Evolutionary conservation across 2,888 invertebrate genomes (phyloP).

Genomic region (Tenthredo notha): DNA sequence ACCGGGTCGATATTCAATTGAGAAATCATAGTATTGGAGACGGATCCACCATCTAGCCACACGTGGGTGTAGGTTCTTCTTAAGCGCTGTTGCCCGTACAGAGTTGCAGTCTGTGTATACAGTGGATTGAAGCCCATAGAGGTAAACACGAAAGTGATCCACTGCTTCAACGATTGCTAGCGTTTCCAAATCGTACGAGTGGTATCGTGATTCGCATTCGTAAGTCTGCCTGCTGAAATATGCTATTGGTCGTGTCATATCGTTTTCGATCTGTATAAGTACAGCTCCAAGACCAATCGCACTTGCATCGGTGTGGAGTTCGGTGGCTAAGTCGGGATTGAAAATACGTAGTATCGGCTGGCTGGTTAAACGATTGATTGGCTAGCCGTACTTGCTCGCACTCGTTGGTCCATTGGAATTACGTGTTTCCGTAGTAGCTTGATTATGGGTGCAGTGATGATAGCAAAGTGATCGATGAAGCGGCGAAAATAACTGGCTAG

Average conservation of each 20-base stretch:
- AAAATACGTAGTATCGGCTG: conserved; percentile 57
- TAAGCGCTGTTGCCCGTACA: conserved; percentile 58
- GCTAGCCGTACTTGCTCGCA: conserved; percentile 55
- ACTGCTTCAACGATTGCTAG: conserved; percentile 61
- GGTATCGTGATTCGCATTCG: conserved; percentile 38
- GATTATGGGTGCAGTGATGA: conserved; percentile 58
- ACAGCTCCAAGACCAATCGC: conserved; percentile 34
- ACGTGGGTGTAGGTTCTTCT: conserved; percentile 59
- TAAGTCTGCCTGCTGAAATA: conserved; percentile 51
- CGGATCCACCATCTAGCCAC: conserved; percentile 64
- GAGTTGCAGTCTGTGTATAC: conserved; percentile 63
- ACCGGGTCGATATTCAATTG: conserved; percentile 62
- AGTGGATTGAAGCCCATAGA: conserved; percentile 59
- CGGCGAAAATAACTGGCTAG: conserved; percentile 35
- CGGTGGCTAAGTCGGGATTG: conserved; percentile 41
- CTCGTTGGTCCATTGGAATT: conserved; percentile 57
- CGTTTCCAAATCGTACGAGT: conserved; percentile 60
- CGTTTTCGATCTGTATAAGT: conserved; percentile 42
- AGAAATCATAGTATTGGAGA: conserved; percentile 63
- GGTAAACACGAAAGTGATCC: conserved; percentile 60
- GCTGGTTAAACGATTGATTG: conserved; percentile 56
- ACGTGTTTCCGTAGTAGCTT: conserved; percentile 58
- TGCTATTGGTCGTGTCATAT: conserved; percentile 26
- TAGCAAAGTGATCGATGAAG: conserved; percentile 53
- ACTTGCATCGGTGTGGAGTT: conserved; percentile 53